phyloP scores from a whole-genome alignment of 2,113 vertebrate genomes.

The Gymnorhina tibicen region DNA sequence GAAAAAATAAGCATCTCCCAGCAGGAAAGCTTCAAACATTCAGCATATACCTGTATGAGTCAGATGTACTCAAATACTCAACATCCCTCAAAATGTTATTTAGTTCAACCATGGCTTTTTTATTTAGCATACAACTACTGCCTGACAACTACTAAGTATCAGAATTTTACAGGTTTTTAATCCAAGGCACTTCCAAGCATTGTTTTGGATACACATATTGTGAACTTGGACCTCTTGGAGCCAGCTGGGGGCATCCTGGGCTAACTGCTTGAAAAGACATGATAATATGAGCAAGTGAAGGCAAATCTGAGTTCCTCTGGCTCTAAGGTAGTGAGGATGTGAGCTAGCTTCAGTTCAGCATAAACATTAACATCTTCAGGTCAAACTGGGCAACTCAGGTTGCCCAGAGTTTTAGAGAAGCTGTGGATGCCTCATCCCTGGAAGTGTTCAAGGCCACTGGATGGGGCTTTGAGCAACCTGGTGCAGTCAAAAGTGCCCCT shows the following conservation, averaged over 20 bases:
- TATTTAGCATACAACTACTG: background rate
- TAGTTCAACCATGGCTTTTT: background rate
- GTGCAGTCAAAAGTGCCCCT: background rate
- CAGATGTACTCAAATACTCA: background rate
- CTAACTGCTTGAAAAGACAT: background rate
- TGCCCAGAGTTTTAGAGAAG: background rate
- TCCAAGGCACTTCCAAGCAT: background rate
- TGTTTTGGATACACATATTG: background rate
- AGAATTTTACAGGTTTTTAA: background rate
- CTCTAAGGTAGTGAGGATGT: background rate
- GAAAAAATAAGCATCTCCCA: background rate
- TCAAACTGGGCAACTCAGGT: background rate
- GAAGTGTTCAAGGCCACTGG: background rate
- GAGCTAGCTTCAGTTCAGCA: background rate
- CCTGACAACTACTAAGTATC: background rate
- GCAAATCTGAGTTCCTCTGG: background rate
- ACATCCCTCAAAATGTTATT: background rate
- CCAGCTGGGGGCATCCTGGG: background rate
- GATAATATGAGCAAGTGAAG: background rate
- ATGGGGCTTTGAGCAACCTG: background rate
- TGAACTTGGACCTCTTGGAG: background rate
- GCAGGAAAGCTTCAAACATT: background rate
- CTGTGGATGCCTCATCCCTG: background rate
- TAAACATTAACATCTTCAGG: background rate
- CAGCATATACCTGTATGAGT: background rate